phyloP scores from a whole-genome alignment of 53 echinoderm and acorn worm genomes.

The Astropecten irregularis region DNA sequence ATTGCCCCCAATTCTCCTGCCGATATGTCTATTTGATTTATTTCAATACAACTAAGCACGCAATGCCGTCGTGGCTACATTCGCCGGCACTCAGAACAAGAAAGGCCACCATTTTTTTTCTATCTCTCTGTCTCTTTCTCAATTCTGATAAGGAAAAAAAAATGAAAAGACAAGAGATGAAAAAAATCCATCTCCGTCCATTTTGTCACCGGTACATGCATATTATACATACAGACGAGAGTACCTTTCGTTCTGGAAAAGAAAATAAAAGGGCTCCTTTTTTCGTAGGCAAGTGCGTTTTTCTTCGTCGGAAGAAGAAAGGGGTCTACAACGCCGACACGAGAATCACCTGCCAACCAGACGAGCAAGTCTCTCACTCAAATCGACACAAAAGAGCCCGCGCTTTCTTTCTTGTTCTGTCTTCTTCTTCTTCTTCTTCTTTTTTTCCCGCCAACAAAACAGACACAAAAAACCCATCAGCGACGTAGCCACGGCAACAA shows the following conservation, averaged over 20 bases:
- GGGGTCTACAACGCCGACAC: not conserved
- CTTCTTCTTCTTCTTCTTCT: too few relatives aligned
- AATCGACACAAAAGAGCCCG: constrained; percentile 22
- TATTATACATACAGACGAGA: constrained; percentile 37
- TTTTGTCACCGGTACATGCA: constrained; percentile 19
- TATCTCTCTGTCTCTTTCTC: too few relatives aligned
- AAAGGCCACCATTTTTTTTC: constrained; percentile 48
- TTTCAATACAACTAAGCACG: constrained; percentile 58
- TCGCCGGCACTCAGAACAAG: constrained; percentile 38
- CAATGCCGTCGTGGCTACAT: constrained; percentile 45
- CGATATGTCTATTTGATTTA: constrained; percentile 63
- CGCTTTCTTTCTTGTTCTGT: too few relatives aligned
- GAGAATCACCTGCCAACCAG: constrained; percentile 20
- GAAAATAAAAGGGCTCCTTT: constrained; percentile 24
- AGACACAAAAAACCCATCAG: constrained; percentile 35
- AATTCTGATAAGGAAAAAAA: too few relatives aligned
- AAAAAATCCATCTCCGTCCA: not conserved
- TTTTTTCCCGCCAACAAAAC: constrained; percentile 26
- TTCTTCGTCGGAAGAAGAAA: constrained; percentile 5
- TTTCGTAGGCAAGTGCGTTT: not conserved
- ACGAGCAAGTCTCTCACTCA: not conserved
- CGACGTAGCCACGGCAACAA: constrained; percentile 9
- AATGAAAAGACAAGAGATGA: too few relatives aligned
- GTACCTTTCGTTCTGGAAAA: constrained; percentile 2
- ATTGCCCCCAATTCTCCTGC: constrained; percentile 57